phyloP scores from a whole-genome alignment of 2,888 invertebrate genomes.

The Acleris laterana region DNA sequence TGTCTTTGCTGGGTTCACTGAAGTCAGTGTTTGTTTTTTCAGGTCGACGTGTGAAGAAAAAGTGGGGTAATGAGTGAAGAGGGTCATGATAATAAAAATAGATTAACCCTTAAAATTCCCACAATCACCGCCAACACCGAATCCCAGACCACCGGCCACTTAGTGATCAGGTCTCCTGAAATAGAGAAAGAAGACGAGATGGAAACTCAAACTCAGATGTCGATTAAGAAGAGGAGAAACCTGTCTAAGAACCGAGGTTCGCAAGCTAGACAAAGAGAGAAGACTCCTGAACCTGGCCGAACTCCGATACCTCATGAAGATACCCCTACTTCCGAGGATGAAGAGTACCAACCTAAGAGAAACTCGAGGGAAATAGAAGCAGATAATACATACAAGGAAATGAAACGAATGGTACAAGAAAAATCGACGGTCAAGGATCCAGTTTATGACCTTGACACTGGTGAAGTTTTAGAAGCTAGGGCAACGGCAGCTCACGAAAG shows the following conservation, averaged over 20 bases:
- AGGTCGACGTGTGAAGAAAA: constrained; percentile 44
- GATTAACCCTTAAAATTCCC: constrained; percentile 60
- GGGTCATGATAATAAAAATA: constrained; percentile 48
- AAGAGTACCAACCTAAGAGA: constrained; percentile 62
- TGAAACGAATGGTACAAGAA: constrained; percentile 75
- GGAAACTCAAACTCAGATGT: constrained; percentile 78
- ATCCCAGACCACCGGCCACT: constrained; percentile 61
- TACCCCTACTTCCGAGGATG: constrained; percentile 85
- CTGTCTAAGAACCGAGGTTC: constrained; percentile 83
- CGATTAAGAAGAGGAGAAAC: constrained; percentile 85
- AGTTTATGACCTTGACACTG: constrained; percentile 74
- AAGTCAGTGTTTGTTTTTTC: constrained; percentile 57
- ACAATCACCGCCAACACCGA: constrained; percentile 66
- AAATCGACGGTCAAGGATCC: constrained; percentile 72
- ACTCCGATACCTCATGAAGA: constrained; percentile 83
- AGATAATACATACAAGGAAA: constrained; percentile 78
- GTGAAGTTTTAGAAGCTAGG: constrained; percentile 76
- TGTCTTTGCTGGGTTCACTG: constrained; percentile 37
- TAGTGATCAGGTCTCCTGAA: constrained; percentile 55
- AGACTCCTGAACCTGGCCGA: constrained; percentile 79
- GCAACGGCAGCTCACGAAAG: constrained; percentile 73
- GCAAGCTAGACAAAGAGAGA: constrained; percentile 76
- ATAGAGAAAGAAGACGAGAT: constrained; percentile 54
- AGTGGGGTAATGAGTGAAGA: constrained; percentile 46
- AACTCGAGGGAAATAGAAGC: constrained; percentile 77